Evolutionary conservation across 1,140 invertebrate species (phyloP).

Genomic region (Panulirus ornatus): DNA sequence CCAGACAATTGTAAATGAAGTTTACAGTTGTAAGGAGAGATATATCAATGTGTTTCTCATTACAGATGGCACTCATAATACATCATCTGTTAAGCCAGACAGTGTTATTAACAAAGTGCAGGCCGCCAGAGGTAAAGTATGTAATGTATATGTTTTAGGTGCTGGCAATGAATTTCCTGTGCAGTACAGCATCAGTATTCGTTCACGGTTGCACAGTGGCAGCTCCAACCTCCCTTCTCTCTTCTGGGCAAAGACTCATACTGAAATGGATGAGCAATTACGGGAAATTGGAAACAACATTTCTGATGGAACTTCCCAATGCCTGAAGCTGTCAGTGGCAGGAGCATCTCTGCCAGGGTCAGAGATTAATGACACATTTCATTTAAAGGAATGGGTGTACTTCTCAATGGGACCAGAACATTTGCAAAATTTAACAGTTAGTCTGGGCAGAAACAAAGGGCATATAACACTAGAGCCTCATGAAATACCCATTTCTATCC

Average conservation of each 20-base stretch:
- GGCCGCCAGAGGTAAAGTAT: neutral
- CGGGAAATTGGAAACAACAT: constrained; percentile 6
- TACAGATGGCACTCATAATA: neutral
- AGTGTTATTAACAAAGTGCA: neutral
- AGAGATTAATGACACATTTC: neutral
- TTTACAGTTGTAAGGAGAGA: neutral
- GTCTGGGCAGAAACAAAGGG: neutral
- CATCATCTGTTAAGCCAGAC: neutral
- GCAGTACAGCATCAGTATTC: constrained; percentile 62
- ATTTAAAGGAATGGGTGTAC: constrained; percentile 53
- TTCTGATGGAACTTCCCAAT: neutral
- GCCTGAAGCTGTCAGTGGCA: constrained; percentile 34
- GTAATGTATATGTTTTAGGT: constrained; percentile 7
- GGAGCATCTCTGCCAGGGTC: constrained; percentile 45
- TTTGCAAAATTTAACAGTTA: neutral
- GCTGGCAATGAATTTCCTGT: constrained; percentile 10
- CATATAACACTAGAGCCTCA: neutral
- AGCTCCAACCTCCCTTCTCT: constrained; percentile 61
- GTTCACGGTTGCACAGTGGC: constrained; percentile 65
- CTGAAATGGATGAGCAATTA: constrained; percentile 23
- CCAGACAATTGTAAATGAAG: neutral
- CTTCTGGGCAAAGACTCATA: constrained; percentile 38
- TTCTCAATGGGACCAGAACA: neutral
- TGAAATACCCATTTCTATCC: neutral
- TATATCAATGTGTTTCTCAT: neutral